A percentile compares a stretch with the other conserved stretches of the same genome.
phyloP scores from a whole-genome alignment of 2,888 invertebrate species.

The Candidula unifasciata region DNA sequence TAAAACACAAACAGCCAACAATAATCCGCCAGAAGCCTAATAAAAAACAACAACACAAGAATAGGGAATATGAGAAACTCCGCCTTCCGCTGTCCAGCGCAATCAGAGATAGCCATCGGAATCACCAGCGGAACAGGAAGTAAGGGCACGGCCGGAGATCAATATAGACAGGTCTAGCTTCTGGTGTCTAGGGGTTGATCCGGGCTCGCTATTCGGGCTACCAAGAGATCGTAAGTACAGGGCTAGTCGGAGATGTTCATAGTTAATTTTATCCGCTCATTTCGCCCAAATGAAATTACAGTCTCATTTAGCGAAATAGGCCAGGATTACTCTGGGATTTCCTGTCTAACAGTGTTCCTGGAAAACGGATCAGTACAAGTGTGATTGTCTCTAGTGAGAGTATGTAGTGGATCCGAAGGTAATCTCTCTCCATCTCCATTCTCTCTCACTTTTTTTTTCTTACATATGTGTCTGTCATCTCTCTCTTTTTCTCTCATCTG shows the following conservation, averaged over 20 bases:
- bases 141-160: not conserved
- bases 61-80: not conserved
- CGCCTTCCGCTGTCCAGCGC: not conserved
- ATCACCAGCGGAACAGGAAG: not conserved
- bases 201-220: not conserved
- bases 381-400: too few species aligned
- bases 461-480: too few species aligned
- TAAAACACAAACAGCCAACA: too few species aligned
- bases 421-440: too few species aligned
- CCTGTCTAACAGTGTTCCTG: not conserved
- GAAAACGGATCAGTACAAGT: not conserved
- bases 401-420: too few species aligned
- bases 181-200: not conserved
- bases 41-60: too few species aligned
- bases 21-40: too few species aligned
- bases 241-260: not conserved
- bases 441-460: too few species aligned
- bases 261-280: not conserved
- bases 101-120: constrained; percentile 7
- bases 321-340: not conserved
- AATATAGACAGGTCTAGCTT: not conserved
- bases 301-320: not conserved
- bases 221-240: not conserved
- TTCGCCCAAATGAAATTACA: not conserved
- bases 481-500: too few species aligned